Evolutionary conservation across 2,113 vertebrate species (phyloP), one percentile per base, ranked within the genome.

Genomic region (Bufo gargarizans): DNA sequence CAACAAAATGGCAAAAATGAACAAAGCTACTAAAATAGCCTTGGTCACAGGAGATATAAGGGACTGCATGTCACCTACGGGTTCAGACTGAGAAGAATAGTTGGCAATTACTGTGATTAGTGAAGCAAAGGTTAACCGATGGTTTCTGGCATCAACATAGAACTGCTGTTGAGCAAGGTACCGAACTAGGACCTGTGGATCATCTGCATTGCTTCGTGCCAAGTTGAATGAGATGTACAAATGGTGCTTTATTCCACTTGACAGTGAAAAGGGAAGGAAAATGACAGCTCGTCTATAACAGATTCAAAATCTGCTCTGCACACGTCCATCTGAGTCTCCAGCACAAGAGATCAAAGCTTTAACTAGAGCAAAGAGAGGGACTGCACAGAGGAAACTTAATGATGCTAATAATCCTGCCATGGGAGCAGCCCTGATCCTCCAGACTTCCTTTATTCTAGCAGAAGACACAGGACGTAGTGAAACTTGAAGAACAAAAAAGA

Each of bases 1-100:
- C 91, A 99, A 96, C 82, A 99, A 96, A 92, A 99, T 99, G 93
- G 97, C 98, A 94, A 99, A 97, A 93, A 99, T 98, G 94, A 99
- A 99, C 71, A 99, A 94, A 86, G 96, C 98, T 89, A 99, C 97
- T 89, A 99, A 95, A 92, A 99, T 95, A 90, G 97, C 97, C 95
- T 98, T 99, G 94, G 96, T 98, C 93, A 99, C 96, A 88, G 98
- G 97, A 90, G 98, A 98, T 90, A 99, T 96, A 92, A 98, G 90
- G 93, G 97, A 95, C 96, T 99, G 98, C 97, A 99, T 99, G 96
- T 94, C 97, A 95, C 95, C 94, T 91, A 93, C 92, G 92, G 92
- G 90, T 91, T 82, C 89, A 84, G 92, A 91, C 91, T 89, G 61
- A 89, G 53, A 83, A 86, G 84, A 89, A 86, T 89, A 91, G 83